Percentiles rank a stretch among this genome's conserved stretches.
Conservation (phyloP, 1,140 invertebrate genomes). For the Lordiphosa stackelbergi region DNA sequence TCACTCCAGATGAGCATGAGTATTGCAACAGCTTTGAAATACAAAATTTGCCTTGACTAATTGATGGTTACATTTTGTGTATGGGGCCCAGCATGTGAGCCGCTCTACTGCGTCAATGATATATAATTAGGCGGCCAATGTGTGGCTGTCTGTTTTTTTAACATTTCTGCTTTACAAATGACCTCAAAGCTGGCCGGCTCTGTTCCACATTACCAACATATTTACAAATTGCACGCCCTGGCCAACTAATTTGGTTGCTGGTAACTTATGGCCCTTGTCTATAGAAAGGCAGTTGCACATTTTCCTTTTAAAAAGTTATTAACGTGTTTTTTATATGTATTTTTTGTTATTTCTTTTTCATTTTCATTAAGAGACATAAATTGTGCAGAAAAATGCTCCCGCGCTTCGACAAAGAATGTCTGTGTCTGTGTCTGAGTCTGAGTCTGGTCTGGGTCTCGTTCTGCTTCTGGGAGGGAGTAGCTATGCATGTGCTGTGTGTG, state of each 20-base stretch:
- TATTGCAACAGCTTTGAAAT: slow-evolving; percentile 19
- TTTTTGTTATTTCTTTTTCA: slow-evolving; percentile 26
- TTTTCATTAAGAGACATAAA: slow-evolving; percentile 75
- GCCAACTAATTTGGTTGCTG: slow-evolving; percentile 57
- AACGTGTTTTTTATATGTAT: slow-evolving; percentile 50
- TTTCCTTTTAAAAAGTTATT: slow-evolving; percentile 70
- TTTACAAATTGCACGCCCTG: slow-evolving; percentile 47
- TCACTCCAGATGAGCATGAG: too few relatives aligned
- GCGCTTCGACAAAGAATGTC: slow-evolving; percentile 41
- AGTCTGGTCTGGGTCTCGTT: slow-evolving; percentile 22
- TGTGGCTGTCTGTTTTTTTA: slow-evolving; percentile 1
- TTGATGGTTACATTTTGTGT: slow-evolving; percentile 36
- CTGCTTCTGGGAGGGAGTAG: slow-evolving; percentile 11
- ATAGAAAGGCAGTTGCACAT: slow-evolving; percentile 47
- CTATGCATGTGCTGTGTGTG: slow-evolving; percentile 28
- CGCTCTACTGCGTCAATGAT: slow-evolving; percentile 40
- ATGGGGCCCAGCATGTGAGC: slow-evolving; percentile 25
- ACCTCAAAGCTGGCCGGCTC: slow-evolving; percentile 10
- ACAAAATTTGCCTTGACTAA: slow-evolving; percentile 39
- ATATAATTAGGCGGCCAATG: slow-evolving; percentile 54
- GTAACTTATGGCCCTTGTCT: slow-evolving; percentile 42
- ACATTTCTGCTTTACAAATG: slow-evolving; percentile 17
- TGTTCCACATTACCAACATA: slow-evolving; percentile 3
- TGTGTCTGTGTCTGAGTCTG: slow-evolving; percentile 24
- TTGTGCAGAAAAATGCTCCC: slow-evolving; percentile 70